These are phyloP conservation scores for Empidonax traillii DNA, from an alignment of 2,113 vertebrate species.

Conservation along the genomic window DNA sequence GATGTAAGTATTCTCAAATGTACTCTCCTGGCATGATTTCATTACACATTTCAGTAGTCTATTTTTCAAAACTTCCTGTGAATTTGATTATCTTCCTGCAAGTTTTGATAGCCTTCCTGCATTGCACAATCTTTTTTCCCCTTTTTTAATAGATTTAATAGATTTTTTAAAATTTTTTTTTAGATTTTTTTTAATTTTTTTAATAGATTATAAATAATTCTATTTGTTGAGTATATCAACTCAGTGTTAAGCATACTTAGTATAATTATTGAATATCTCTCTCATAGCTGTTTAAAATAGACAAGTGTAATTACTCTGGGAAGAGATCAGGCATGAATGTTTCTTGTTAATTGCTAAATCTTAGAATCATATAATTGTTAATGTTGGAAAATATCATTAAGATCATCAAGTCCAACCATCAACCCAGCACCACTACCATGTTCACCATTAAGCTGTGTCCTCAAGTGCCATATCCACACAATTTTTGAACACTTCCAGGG, in stretches of 20 bases:
- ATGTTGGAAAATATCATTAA: background rate
- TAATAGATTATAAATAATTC: background rate
- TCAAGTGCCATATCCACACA: background rate
- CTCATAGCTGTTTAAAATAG: background rate
- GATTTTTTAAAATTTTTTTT: too few species aligned
- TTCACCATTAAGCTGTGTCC: background rate
- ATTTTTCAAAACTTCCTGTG: background rate
- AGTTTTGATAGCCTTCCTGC: background rate
- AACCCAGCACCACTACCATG: background rate
- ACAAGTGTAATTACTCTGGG: background rate
- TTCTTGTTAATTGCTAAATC: background rate
- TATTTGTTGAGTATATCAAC: background rate
- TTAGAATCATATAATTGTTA: background rate
- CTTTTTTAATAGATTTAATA: background rate
- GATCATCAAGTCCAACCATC: background rate
- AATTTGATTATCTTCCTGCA: background rate
- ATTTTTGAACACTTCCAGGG: background rate
- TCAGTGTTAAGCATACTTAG: background rate
- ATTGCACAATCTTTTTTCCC: background rate
- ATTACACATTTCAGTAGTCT: background rate
- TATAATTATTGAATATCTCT: background rate
- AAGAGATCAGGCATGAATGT: background rate
- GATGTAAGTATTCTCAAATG: background rate
- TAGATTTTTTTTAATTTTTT: too few species aligned
- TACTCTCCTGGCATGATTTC: background rate